Evolutionary conservation across 2,113 vertebrate genomes (phyloP), one percentile per base, ranked within the genome.

Genomic region (Upupa epops): DNA sequence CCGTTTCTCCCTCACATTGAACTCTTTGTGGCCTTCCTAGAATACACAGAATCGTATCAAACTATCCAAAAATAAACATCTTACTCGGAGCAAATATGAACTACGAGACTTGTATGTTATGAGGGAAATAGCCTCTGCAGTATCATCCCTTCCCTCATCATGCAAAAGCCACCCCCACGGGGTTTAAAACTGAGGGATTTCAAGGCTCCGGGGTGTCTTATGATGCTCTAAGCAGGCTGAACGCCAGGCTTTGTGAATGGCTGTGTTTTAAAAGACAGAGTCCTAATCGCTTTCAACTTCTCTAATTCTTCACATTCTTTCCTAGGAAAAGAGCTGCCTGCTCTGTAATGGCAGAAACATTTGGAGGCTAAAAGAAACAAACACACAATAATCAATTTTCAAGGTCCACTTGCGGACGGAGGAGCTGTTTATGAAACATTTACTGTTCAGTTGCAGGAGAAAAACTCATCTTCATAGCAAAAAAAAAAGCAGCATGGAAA

Each of bases 341-440:
- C 61, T 76, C 96, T 92, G 89, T 96, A 96, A 95, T 71, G 74
- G 96, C 88, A 96, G 94, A 85, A 72, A 96, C 82, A 91, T 95
- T 93, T 90, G 89, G 92, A 95, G 84, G 95, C 96, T 96, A 97
- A 97, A 96, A 96, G 97, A 97, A 97, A 97, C 96, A 97, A 97
- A 96, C 97, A 97, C 96, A 97, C 97, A 96, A 97, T 97, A 98
- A 98, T 97, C 96, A 96, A 97, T 98, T 98, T 98, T 97, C 97
- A 98, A 97, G 97, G 97, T 97, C 96, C 86, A 77, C 97, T 97
- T 94, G 96, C 96, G 97, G 95, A 95, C 31, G 28, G 93, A 96
- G 92, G 94, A 94, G 90, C 93, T 97, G 96, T 97, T 98, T 97
- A 97, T 92, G 96, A 97, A 97, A 97, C 96, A 92, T 76, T 97